Conservation (phyloP, 2,797 vertebrate species). For the Sebastes cheni region DNA sequence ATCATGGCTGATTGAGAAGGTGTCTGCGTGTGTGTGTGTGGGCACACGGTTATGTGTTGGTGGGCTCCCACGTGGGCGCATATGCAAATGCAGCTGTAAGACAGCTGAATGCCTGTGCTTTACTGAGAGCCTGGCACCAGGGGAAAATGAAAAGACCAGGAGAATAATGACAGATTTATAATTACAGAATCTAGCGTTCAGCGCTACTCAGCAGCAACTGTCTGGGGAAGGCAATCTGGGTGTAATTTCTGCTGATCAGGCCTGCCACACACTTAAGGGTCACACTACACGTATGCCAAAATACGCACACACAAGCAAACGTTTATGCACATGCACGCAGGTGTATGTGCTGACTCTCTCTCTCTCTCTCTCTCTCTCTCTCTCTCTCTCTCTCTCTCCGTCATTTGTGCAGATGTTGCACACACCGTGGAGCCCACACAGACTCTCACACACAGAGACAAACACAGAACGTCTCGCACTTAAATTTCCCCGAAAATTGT, state of each 20-base stretch:
- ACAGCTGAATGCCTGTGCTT: slow-evolving; percentile 52
- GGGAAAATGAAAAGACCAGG: slow-evolving; percentile 56
- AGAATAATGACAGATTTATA: slow-evolving; percentile 82
- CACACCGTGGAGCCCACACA: background rate
- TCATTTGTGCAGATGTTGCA: slow-evolving; percentile 7
- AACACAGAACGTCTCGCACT: background rate
- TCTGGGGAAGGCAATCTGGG: slow-evolving; percentile 67
- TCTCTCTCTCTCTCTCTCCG: background rate
- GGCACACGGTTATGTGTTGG: slow-evolving; percentile 17
- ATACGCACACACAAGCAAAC: background rate
- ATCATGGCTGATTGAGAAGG: slow-evolving; percentile 47
- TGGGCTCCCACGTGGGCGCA: slow-evolving; percentile 25
- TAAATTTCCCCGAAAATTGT: slow-evolving; percentile 29
- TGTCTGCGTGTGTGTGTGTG: slow-evolving; percentile 3
- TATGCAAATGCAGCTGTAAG: slow-evolving; percentile 61
- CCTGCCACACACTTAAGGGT: slow-evolving; percentile 50
- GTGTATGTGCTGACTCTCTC: background rate
- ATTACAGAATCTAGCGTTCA: slow-evolving; percentile 73
- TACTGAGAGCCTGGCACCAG: slow-evolving; percentile 39
- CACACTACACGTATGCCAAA: slow-evolving; percentile 12
- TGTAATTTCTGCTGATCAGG: slow-evolving; percentile 76
- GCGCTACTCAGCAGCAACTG: slow-evolving; percentile 65
- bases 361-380: background rate
- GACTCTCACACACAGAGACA: background rate
- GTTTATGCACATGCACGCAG: background rate